A percentile compares a stretch with the other conserved stretches of the same genome.
Conservation (phyloP, 2,888 invertebrate species). For the Cheiracanthium punctorium region DNA sequence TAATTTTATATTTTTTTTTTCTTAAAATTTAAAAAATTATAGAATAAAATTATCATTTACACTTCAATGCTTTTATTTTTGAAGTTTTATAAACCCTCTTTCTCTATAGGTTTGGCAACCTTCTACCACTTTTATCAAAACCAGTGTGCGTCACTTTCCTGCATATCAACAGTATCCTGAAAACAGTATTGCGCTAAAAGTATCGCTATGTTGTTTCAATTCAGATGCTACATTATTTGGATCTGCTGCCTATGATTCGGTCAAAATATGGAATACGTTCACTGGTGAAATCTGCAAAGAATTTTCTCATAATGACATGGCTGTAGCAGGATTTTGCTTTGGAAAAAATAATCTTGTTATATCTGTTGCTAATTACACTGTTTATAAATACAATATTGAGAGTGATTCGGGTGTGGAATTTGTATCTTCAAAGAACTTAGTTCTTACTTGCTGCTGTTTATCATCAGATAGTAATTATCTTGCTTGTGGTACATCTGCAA, state of each 20-base stretch:
- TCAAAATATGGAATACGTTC: slow-evolving; percentile 31
- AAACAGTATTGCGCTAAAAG: no score
- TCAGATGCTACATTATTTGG: slow-evolving; percentile 25
- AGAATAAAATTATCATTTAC: no score
- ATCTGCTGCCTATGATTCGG: slow-evolving; percentile 4
- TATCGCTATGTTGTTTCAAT: slow-evolving; percentile 42
- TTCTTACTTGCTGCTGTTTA: slow-evolving; percentile 33
- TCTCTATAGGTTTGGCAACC: slow-evolving; percentile 44
- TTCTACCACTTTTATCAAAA: neutral
- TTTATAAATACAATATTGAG: slow-evolving; percentile 55
- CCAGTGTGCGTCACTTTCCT: neutral
- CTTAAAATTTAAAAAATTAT: no score
- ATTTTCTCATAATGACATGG: neutral
- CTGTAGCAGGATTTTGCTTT: slow-evolving; percentile 35
- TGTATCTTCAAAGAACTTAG: neutral
- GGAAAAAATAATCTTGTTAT: slow-evolving; percentile 33
- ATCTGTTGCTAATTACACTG: slow-evolving; percentile 35
- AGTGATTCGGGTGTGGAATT: no score
- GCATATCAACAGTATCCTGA: neutral
- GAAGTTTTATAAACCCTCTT: no score
- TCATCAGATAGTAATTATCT: slow-evolving; percentile 45
- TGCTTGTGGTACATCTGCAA: slow-evolving; percentile 66
- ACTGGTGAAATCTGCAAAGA: neutral
- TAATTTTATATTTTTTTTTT: no score
- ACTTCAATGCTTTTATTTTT: no score